Conservation (phyloP, 1,140 invertebrate genomes). For the Drosophila willistoni region DNA sequence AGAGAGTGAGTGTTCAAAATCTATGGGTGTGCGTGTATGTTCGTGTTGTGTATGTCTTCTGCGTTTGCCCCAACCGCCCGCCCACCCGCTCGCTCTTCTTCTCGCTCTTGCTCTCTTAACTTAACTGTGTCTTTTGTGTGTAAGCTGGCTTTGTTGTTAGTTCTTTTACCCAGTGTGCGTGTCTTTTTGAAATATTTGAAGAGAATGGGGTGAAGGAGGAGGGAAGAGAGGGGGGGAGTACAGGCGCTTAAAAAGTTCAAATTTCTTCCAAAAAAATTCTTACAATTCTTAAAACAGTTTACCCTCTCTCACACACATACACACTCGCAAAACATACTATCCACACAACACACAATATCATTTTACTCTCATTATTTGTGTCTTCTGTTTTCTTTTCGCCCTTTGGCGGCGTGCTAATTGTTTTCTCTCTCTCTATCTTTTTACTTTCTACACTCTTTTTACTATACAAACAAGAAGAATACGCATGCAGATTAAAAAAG, state of each 20-base stretch:
- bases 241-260: conserved; percentile 38
- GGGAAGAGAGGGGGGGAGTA: conserved; percentile 39
- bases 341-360: conserved; percentile 32
- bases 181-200: conserved; percentile 31
- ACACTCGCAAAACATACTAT: conserved; percentile 10
- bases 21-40: conserved; percentile 31
- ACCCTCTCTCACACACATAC: conserved; percentile 22
- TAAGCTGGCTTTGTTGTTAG: conserved; percentile 12
- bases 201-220: conserved; percentile 37
- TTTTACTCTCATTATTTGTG: conserved; percentile 53
- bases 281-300: conserved; percentile 37
- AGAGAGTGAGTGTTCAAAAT: conserved; percentile 16
- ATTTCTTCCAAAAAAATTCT: conserved; percentile 44
- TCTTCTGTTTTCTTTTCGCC: conserved; percentile 30
- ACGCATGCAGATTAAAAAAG: conserved; percentile 77
- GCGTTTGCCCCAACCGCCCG: conserved; percentile 3
- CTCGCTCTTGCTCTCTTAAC: conserved; percentile 29
- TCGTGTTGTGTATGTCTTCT: conserved; percentile 45
- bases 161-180: conserved; percentile 19
- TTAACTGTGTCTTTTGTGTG: conserved; percentile 29
- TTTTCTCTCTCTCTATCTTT: conserved; percentile 53
- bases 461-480: conserved; percentile 65
- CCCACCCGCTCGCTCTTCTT: neutral
- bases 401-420: conserved; percentile 66
- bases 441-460: conserved; percentile 41